Base-by-base conservation (phyloP, 2,888 invertebrate species). In the Rhaphigaster nebulosa region DNA sequence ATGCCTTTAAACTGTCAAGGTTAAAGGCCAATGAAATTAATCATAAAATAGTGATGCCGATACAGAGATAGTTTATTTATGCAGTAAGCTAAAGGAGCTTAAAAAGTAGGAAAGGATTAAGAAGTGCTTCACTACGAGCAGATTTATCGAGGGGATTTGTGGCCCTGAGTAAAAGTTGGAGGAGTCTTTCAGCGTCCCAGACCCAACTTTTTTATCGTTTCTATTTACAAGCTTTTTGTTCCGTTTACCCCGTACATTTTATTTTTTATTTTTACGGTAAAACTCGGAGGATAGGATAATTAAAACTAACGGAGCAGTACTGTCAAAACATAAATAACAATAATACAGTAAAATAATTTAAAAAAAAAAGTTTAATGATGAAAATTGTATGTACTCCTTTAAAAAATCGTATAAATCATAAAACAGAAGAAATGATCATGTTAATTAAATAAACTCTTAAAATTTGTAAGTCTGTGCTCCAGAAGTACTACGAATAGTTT, bases 121-220 rank as follows among this genome's bases (percentile, higher is more conserved):
- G 45, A 84, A 50, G 84, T 84, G 84, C 84, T 84, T 84, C 38
- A 84, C 45, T 50, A 84, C 3, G 84, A 45, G 84, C 45, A 50
- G 84, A 84, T 84, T 84, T 84, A 45, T 84, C 41, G 84, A 84
- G 45, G 41, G 84, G 84, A 84, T 84, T 84, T 84, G 45, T 45
- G 45, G 84, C 10, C 26, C 45, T 45, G 84, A n/a, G 45, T 84
- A 84, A 84, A 84, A 84, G 84, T 84, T 84, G 10, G n/a, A 23
- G 1, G 45, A 84, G 45, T 84, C 84, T 84, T 84, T 84, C 45
- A 84, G 45, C 84, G 45, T 50, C 45, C 84, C 1, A 50, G 84
- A 41, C 1, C 84, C n/a, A 84, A 84, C 84, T 84, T 84, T 84
- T 84, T 84, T 84, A 84, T 84, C 84, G 84, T 84, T 84, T 84